These are phyloP conservation scores for Hedya salicella DNA, from an alignment of 2,888 invertebrate genomes.

Conservation along the genomic window DNA sequence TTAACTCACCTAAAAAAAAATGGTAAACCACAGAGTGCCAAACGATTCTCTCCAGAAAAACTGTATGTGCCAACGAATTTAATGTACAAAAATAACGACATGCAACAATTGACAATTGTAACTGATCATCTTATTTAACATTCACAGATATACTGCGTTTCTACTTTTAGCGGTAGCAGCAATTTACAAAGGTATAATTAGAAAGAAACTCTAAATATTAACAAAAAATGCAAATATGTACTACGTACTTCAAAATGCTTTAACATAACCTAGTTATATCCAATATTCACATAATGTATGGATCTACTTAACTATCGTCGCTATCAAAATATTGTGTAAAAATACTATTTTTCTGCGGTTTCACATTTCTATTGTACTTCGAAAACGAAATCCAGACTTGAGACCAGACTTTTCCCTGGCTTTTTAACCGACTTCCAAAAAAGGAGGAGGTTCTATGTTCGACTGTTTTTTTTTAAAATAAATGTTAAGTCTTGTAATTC, in stretches of 20 bases:
- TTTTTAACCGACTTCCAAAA: no score
- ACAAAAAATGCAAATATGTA: conserved; percentile 17
- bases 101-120: no score
- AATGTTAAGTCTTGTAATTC: not conserved
- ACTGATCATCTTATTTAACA: no score
- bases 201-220: not conserved
- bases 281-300: conserved; percentile 1
- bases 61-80: no score
- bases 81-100: no score
- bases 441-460: no score
- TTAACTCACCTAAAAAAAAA: no score
- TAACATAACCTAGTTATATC: not conserved
- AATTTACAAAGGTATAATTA: no score
- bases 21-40: no score
- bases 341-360: conserved; percentile 23
- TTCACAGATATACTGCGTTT: no score
- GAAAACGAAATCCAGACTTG: conserved; percentile 8
- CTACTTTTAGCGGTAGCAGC: no score
- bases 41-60: not conserved
- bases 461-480: no score
- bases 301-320: conserved; percentile 9
- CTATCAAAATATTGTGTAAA: conserved; percentile 33
- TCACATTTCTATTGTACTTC: conserved; percentile 14
- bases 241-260: conserved; percentile 17
- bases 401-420: not conserved